Evolutionary conservation across 1,140 invertebrate species (phyloP).

Genomic region (Aleiodes sp.): DNA sequence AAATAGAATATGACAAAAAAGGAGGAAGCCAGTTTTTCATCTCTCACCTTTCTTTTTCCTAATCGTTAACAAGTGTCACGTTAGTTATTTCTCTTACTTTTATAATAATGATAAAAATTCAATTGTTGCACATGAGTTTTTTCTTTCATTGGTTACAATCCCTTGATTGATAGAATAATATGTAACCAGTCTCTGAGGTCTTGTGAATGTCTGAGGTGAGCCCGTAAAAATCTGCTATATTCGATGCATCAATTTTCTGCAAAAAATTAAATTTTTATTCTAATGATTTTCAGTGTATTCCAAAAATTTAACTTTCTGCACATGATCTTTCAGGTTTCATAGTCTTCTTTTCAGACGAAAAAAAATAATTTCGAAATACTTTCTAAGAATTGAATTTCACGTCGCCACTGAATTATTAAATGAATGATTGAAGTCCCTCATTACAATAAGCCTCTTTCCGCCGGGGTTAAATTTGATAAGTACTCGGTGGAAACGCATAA

Average conservation of each 20-base stretch:
- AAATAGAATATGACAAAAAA: slow-evolving; percentile 18
- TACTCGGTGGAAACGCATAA: too few relatives aligned
- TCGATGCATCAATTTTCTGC: slow-evolving; percentile 98
- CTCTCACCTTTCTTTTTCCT: neutral
- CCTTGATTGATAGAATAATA: slow-evolving; percentile 98
- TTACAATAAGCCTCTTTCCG: too few relatives aligned
- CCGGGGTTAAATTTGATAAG: too few relatives aligned
- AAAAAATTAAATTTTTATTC: slow-evolving; percentile 37
- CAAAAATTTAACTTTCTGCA: too few relatives aligned
- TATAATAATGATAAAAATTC: slow-evolving; percentile 39
- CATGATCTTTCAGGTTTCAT: too few relatives aligned
- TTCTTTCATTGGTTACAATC: slow-evolving; percentile 70
- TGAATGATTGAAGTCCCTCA: too few relatives aligned
- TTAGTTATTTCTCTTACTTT: slow-evolving; percentile 14
- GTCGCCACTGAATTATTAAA: too few relatives aligned
- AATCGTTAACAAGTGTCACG: neutral
- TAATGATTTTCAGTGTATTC: too few relatives aligned
- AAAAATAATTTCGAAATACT: too few relatives aligned
- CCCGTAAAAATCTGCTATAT: slow-evolving; percentile 99
- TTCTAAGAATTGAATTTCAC: too few relatives aligned
- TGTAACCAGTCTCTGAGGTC: slow-evolving; percentile 99
- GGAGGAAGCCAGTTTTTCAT: slow-evolving; percentile 18
- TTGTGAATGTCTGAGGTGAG: slow-evolving; percentile 98
- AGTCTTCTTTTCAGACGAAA: too few relatives aligned
- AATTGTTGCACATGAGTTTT: slow-evolving; percentile 32